phyloP scores from a whole-genome alignment of 2,888 invertebrate species.

The Lasioglossum marginatum region DNA sequence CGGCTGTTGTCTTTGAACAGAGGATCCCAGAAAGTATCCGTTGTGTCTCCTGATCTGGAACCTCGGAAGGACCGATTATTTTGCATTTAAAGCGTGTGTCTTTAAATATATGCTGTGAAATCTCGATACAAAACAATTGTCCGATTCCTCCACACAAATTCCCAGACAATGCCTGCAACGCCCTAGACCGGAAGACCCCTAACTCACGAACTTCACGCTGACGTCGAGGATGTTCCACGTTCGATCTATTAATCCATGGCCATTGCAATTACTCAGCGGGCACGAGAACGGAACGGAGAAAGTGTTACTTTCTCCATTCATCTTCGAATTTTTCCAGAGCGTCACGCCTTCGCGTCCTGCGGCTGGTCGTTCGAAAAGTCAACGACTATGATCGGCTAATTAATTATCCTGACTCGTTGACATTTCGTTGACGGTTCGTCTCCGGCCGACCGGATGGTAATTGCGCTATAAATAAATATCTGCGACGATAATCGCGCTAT shows the following conservation, averaged over 20 bases:
- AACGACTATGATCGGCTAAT: slow-evolving; percentile 15
- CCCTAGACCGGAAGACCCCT: neutral
- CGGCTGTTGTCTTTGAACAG: neutral
- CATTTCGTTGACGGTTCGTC: slow-evolving; percentile 37
- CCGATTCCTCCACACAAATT: too few relatives aligned
- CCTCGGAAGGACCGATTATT: neutral
- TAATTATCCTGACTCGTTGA: slow-evolving; percentile 35
- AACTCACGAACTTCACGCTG: neutral
- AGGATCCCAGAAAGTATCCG: neutral
- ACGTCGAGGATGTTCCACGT: neutral
- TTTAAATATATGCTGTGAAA: neutral
- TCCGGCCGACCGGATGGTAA: neutral
- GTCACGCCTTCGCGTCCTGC: neutral
- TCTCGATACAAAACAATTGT: neutral
- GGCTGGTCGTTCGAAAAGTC: slow-evolving; percentile 16
- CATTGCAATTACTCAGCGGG: neutral
- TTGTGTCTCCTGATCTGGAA: neutral
- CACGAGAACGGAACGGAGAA: slow-evolving; percentile 27
- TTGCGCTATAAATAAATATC: slow-evolving; percentile 1
- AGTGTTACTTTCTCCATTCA: slow-evolving; percentile 45
- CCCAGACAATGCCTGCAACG: neutral
- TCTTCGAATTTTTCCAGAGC: slow-evolving; percentile 13
- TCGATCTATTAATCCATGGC: neutral
- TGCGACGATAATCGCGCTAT: neutral
- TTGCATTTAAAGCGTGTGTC: neutral